A percentile compares a stretch with the other conserved stretches of the same genome.
These are phyloP conservation scores for Hypselothyrea guttata DNA, from an alignment of 2,888 invertebrate genomes.

Conservation along the genomic window DNA sequence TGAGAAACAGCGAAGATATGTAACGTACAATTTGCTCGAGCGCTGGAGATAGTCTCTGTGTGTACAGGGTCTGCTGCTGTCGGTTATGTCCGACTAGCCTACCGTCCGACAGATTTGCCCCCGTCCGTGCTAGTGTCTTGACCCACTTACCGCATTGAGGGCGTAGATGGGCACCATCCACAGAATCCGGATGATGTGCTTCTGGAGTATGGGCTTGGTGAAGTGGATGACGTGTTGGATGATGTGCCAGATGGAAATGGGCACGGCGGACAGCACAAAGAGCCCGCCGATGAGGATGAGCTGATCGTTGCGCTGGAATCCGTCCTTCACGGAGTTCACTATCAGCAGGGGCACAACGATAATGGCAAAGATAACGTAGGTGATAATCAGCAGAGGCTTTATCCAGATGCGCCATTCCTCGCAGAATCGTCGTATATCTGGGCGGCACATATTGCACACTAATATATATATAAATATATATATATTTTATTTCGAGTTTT, in stretches of 20 bases:
- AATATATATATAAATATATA: conserved; percentile 6
- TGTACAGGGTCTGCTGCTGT: too few relatives aligned
- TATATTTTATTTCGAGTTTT: conserved; percentile 27
- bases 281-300: conserved; percentile 93
- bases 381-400: conserved; percentile 90
- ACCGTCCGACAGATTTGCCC: too few relatives aligned
- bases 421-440: conserved; percentile 79
- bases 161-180: conserved; percentile 99
- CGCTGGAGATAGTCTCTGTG: too few relatives aligned
- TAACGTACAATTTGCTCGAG: conserved; percentile 8
- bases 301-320: conserved; percentile 90
- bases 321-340: conserved; percentile 90
- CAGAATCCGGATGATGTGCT: conserved; percentile 96
- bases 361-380: conserved; percentile 91
- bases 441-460: conserved; percentile 63
- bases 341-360: conserved; percentile 93
- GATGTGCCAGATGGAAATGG: conserved; percentile 97
- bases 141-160: conserved; percentile 91
- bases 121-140: too few relatives aligned
- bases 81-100: too few relatives aligned
- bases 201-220: conserved; percentile 94
- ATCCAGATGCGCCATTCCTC: conserved; percentile 93
- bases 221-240: conserved; percentile 96
- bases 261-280: conserved; percentile 95
- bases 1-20: too few relatives aligned